Conservation (phyloP, 2,113 vertebrate species). For the Neogale vison region DNA sequence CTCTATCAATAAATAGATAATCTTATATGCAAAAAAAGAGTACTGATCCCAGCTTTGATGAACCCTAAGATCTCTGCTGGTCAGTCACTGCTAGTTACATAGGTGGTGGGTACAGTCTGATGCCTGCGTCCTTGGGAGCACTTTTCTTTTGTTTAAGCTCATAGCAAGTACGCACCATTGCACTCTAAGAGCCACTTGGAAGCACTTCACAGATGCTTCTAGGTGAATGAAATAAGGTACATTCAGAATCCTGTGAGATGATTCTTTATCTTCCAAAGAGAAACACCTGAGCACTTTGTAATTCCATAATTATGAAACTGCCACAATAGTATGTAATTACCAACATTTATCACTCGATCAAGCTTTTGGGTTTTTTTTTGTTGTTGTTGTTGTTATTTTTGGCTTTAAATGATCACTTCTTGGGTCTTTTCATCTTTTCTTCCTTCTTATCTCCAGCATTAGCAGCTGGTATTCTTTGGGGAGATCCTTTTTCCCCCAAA, state of each 20-base stretch:
- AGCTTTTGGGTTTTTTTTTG: neutral
- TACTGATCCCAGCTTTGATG: neutral
- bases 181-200: neutral
- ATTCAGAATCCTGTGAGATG: neutral
- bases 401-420: neutral
- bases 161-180: neutral
- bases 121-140: neutral
- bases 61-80: neutral
- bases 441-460: neutral
- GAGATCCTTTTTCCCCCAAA: neutral
- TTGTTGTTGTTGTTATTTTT: neutral
- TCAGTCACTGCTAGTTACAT: neutral
- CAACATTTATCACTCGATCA: neutral
- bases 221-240: neutral
- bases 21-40: neutral
- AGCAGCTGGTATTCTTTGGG: neutral
- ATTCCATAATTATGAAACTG: neutral
- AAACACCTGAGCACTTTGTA: neutral
- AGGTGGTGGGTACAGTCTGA: neutral
- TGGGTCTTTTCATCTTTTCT: neutral
- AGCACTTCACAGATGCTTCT: neutral
- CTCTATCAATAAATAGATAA: no score
- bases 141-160: neutral
- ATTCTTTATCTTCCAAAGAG: neutral
- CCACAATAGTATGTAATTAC: neutral